Evolutionary conservation across 2,113 vertebrate species (phyloP), one percentile per base, ranked within the genome.

Genomic region (Clarias magur): DNA sequence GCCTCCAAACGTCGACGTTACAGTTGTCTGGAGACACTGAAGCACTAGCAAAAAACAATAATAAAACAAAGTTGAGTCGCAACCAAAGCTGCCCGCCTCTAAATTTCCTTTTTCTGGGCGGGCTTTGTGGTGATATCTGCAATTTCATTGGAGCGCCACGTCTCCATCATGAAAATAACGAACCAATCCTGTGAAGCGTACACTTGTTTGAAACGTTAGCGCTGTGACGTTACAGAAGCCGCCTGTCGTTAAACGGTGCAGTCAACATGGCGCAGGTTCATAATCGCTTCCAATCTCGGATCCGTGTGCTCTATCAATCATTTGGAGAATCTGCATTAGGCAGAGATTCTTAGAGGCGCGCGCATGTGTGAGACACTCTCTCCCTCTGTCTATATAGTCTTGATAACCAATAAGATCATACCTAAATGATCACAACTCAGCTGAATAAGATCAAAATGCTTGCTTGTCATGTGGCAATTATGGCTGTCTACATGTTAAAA

Each of bases 21-120:
- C 25, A 72, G 3, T 3, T 65, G 12, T 60, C 9, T 30, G 0
- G 19, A n/a, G 16, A 2, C 30, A 1, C 19, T 25, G 10, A 23
- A 62, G 0, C 23, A 60, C 57, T 59, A 15, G 16, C 27, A 4
- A 23, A 21, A 23, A 56, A 10, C 16, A 67, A 56, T 48, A 48
- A 80, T 19, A 75, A 70, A 81, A 81, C 84, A 84, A 82, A 76
- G n/a, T 83, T 85, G 3, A 80, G 25, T 84, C 42, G 60, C 86
- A 88, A 86, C 72, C 3, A 6, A 63, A 86, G 25, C 30, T 85
- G 84, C 89, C 89, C 89, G 89, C 89, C 89, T 89, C 89, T 59
- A 65, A 16, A 59, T 85, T 85, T 85, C 86, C 86, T 88, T 75
- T 63, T 89, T 42, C 54, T 65, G 73, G 89, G 89, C 84, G 89